Evolutionary conservation across 2,888 invertebrate species (phyloP), one percentile per base, ranked within the genome.

Genomic region (Hemaris fuciformis): DNA sequence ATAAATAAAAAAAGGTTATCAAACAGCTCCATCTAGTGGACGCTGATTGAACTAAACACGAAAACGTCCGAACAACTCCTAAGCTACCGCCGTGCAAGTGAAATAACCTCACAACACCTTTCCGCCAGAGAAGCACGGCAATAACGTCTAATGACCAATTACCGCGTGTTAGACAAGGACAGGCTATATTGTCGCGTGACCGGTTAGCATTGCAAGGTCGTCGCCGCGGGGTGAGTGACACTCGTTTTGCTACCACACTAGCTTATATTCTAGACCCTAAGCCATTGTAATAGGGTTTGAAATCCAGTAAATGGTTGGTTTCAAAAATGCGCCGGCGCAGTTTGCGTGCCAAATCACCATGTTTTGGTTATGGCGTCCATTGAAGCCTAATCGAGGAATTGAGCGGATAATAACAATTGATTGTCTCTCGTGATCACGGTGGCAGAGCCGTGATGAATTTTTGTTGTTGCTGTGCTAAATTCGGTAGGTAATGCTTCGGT

Each of bases 121-220:
- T 76, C 66, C 59, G 65, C 64, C 64, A 70, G 71, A 85, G 56
- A 61, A 77, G 79, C 83, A 84, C 57, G 71, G 69, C 66, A 66
- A 65, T 45, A 74, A 23, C 53, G 62, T 38, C 23, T 62, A 64
- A 67, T 69, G 66, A 70, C 70, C 66, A 64, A 62, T 67, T 64
- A 60, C 60, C 57, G 65, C 61, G 48, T 23, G 77, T 38, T 6
- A 69, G 76, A 84, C 68, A 67, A 79, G 79, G 83, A 84, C 63
- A 69, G 80, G 63, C 68, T 67, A 75, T 72, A 80, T 64, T 75
- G 80, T 80, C 81, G 84, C 80, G 81, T 79, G 85, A 91, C 91
- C 81, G 85, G 91, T 91, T 91, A 89, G 85, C 92, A 93, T 92
- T 92, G 93, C 92, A 93, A 93, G 93, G 93, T 89, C 92, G 92